Base-by-base conservation (phyloP, 2,113 vertebrate species). In the Scolopax mira region DNA sequence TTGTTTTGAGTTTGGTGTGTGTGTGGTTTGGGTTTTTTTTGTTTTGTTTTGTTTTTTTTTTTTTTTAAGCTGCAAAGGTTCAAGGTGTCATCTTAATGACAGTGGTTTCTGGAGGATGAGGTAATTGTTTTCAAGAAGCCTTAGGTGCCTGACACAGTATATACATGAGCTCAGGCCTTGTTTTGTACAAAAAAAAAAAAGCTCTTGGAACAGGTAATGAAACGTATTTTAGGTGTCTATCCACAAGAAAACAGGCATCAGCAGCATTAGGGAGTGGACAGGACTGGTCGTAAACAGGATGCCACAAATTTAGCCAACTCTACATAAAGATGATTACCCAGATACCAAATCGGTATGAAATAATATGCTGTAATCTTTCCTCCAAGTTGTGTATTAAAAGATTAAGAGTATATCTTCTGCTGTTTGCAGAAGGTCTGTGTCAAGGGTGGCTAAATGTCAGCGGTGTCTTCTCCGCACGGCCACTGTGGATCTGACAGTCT, bases 351-450 rank as follows among this genome's bases (percentile, higher is more conserved):
- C 66, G 21, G 35, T 33, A 16, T 67, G 67, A 71, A 93, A 52
- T 51, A 60, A 60, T 52, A 24, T 4, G 25, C 41, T 95, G 70
- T 87, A 87, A 77, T 89, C 89, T 94, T 95, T 55, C 65, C 81
- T 88, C 79, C 0, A 62, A 64, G 25, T 31, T 62, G 57, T 69
- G 41, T 60, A 30, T 90, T 84, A 75, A 79, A 67, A 94, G 83
- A 89, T 89, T 67, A 90, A 88, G 74, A 58, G 11, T 30, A 1
- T 2, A 3, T 87, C 42, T 82, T 88, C 70, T 86, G 73, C 57
- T 23, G 9, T 49, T 71, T 19, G 70, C 81, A 82, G 39, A 57
- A 58, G 10, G 16, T 33, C 83, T 85, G 35, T 18, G 62, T 89
- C 71, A 85, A 41, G 37, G 58, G 73, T 67, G 12, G 41, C 74